Evolutionary conservation across 2,888 invertebrate genomes (phyloP).

Genomic region (Brachylomia viminalis): DNA sequence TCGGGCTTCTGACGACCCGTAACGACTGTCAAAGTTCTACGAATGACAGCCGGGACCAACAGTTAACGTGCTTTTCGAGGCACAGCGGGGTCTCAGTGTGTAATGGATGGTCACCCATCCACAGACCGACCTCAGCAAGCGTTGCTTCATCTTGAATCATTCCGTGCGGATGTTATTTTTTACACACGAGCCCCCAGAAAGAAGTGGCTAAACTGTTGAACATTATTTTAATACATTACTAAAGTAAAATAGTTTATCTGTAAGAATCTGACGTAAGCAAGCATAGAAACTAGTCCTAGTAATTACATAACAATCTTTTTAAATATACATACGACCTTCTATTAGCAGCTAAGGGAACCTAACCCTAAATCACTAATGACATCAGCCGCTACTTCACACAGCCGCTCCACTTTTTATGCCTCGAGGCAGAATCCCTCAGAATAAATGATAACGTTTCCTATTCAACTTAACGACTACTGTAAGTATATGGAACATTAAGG

Average conservation of each 20-base stretch:
- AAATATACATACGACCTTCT: no score
- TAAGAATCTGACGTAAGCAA: not conserved
- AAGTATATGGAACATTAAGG: slow-evolving; percentile 26
- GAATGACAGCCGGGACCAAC: not conserved
- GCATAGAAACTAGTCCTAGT: not conserved
- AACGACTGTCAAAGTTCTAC: not conserved
- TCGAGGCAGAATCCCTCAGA: slow-evolving; percentile 17
- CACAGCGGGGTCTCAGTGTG: not conserved
- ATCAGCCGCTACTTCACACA: not conserved
- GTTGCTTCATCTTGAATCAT: not conserved
- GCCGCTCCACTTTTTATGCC: slow-evolving; percentile 9
- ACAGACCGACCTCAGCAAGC: not conserved
- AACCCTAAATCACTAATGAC: slow-evolving; percentile 38
- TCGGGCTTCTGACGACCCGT: not conserved
- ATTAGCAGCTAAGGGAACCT: not conserved
- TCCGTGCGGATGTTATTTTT: no score
- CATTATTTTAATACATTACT: not conserved
- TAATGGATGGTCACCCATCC: not conserved
- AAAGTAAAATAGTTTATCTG: not conserved
- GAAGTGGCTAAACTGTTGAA: not conserved
- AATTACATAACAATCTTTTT: no score
- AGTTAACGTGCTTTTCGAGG: not conserved
- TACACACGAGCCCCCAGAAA: not conserved
- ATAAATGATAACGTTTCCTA: slow-evolving; percentile 48
- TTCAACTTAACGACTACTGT: slow-evolving; percentile 38